Base-by-base conservation (phyloP, 2,113 vertebrate genomes). In the Larimichthys crocea region DNA sequence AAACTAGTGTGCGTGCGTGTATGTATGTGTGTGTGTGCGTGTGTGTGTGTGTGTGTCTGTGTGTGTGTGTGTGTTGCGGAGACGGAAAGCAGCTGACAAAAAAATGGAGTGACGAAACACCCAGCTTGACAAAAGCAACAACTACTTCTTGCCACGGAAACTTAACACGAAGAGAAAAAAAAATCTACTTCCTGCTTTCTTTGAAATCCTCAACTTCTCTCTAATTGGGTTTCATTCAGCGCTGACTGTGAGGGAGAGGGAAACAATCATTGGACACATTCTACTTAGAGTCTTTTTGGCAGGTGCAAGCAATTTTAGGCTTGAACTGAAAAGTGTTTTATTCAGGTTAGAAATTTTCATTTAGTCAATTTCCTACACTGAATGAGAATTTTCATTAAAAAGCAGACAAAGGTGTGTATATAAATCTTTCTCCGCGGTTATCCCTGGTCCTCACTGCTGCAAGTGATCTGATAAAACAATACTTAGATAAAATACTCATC, bases 1-100 rank as follows among this genome's bases (percentile, higher is more conserved):
- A 97, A 97, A 96, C 86, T 95, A 90, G 94, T 92, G 93, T 77
- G 86, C 88, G 74, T 35, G 94, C 76, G 86, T 88, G 71, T 83
- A 53, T 16, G 48, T 31, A 5, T 6, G 31, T 56, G 69, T 66
- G 59, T 62, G 80, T 66, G 69, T 74, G 63, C 40, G 62, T 62
- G 94, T 29, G 95, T 14, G 94, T 92, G 93, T 77, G 86, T 88
- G 74, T 35, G 94, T 91, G 93, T 77, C 62, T 74, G 63, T 48
- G 62, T 62, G 94, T 29, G 95, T 14, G 53, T 53, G 49, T 91
- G 95, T 92, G 93, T 78, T 40, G 86, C n/a, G 49, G 42, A 74
- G 52, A 69, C 35, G 84, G 77, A 86, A 85, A 80, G 78, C 88
- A 83, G 60, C 88, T 92, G 90, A 91, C 89, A 88, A 66, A 84